phyloP scores from a whole-genome alignment of 1,140 invertebrate species.

The Gonioctena quinquepunctata region DNA sequence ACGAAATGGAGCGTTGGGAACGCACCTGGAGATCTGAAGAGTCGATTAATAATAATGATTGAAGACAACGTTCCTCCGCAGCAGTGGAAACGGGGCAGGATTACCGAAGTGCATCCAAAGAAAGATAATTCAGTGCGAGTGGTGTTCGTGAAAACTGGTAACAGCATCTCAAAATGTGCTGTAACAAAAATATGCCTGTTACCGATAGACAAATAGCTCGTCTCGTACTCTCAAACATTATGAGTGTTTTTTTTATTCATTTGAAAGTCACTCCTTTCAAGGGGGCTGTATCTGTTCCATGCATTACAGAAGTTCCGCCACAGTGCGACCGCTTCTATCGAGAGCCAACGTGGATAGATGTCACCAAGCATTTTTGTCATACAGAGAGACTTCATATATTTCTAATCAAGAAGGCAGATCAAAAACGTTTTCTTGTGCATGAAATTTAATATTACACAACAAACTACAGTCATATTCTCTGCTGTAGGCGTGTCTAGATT shows the following conservation, averaged over 20 bases:
- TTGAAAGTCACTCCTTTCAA: background rate
- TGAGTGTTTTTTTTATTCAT: background rate
- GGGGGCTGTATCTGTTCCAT: no score
- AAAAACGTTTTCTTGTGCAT: no score
- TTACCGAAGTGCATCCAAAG: conserved; percentile 44
- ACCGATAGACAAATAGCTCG: no score
- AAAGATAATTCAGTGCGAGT: conserved; percentile 34
- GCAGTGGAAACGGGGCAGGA: conserved; percentile 42
- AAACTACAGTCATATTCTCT: no score
- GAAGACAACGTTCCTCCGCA: conserved; percentile 34
- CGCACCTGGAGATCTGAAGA: conserved; percentile 26
- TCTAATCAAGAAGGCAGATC: no score
- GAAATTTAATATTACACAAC: no score
- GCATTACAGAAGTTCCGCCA: no score
- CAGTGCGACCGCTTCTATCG: no score
- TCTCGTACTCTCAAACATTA: background rate
- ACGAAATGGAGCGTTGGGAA: conserved; percentile 34
- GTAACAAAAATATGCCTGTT: conserved; percentile 31
- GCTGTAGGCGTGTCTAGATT: no score
- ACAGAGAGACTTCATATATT: no score
- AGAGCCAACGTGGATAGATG: no score
- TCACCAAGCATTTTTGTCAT: no score
- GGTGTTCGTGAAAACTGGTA: conserved; percentile 43
- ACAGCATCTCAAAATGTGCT: conserved; percentile 11
- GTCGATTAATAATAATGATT: conserved; percentile 47